Evolutionary conservation across 35 echinoderm and acorn worm species (phyloP).

Genomic region (Heliocidaris erythrogramma): DNA sequence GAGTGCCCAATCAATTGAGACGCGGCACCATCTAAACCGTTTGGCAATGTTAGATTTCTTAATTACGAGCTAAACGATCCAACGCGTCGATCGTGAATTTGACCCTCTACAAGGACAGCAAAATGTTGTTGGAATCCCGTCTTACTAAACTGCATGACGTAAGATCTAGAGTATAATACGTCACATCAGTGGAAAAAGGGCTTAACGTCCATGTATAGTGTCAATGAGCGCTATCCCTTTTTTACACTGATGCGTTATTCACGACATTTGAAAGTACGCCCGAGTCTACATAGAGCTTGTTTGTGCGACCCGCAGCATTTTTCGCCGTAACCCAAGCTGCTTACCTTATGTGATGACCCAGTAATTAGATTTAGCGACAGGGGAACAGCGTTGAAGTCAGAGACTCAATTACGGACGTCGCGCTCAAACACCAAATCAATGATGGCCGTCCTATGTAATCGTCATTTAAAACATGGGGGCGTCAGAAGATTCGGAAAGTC

Average conservation of each 20-base stretch:
- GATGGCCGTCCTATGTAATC: background rate
- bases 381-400: background rate
- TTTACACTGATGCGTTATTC: too few species aligned
- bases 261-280: background rate
- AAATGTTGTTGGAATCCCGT: background rate
- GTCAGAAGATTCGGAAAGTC: background rate
- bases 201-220: too few species aligned
- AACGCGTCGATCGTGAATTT: background rate
- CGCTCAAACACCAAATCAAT: background rate
- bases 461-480: background rate
- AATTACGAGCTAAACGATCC: background rate
- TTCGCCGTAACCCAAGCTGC: background rate
- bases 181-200: too few species aligned
- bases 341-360: background rate
- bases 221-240: too few species aligned
- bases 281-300: background rate
- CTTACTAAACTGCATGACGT: background rate
- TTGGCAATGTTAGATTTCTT: background rate
- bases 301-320: background rate
- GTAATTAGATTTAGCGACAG: background rate
- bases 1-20: background rate
- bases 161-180: background rate
- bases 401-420: background rate
- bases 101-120: background rate
- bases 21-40: background rate